A percentile compares a stretch with the other conserved stretches of the same genome.
Evolutionary conservation across 2,113 vertebrate genomes (phyloP).

Genomic region (Sylvia atricapilla): DNA sequence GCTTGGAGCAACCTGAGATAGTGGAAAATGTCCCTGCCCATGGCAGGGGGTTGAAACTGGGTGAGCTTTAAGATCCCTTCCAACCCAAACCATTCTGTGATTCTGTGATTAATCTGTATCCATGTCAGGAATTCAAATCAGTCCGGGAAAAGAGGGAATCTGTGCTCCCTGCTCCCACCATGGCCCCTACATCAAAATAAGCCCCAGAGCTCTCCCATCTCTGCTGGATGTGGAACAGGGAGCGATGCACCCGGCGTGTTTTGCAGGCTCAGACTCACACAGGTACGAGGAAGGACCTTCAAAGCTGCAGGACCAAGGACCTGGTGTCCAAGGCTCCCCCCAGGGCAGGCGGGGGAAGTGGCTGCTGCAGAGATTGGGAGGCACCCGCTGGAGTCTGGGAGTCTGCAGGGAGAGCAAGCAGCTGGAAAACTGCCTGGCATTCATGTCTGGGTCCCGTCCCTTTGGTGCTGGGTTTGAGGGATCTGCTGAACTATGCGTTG

Average conservation of each 20-base stretch:
- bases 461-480: not conserved
- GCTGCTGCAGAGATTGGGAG: not conserved
- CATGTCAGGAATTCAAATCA: not conserved
- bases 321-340: not conserved
- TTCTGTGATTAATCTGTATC: not conserved
- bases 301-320: not conserved
- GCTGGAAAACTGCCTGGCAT: not conserved
- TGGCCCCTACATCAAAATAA: rapidly evolving
- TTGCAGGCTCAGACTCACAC: not conserved
- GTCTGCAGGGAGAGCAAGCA: not conserved
- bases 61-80: rapidly evolving
- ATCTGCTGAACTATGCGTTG: rapidly evolving
- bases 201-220: not conserved
- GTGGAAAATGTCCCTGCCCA: not conserved
- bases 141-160: not conserved
- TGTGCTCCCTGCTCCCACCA: not conserved
- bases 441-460: not conserved
- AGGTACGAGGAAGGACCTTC: not conserved
- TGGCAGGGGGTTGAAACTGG: not conserved
- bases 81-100: not conserved
- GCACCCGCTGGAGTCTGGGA: not conserved
- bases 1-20: rapidly evolving
- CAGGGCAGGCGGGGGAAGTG: rapidly evolving
- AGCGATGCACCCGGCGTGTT: not conserved
- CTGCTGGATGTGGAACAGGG: not conserved